These are phyloP conservation scores for Moxostoma hubbsi DNA, from an alignment of 2,797 vertebrate species.

Conservation along the genomic window DNA sequence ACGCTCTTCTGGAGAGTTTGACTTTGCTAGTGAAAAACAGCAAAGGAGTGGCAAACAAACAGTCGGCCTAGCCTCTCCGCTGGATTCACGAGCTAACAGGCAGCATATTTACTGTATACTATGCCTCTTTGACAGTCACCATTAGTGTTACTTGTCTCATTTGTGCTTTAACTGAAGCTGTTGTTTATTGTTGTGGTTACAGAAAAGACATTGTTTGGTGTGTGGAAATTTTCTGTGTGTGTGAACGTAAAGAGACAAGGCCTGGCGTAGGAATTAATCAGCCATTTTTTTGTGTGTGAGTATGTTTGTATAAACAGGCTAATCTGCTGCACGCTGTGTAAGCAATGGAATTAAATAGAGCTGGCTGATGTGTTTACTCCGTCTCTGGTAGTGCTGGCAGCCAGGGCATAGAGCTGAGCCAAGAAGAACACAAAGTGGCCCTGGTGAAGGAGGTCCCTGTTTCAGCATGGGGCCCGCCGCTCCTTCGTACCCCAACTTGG, in stretches of 20 bases:
- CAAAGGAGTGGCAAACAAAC: constrained; percentile 28
- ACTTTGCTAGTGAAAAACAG: constrained; percentile 29
- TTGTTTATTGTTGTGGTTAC: constrained; percentile 57
- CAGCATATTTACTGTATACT: constrained; percentile 44
- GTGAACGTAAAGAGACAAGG: background rate
- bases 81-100: constrained; percentile 8
- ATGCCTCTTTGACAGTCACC: constrained; percentile 42
- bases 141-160: constrained; percentile 49
- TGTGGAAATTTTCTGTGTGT: constrained; percentile 34
- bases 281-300: constrained; percentile 34
- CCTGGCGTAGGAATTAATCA: constrained; percentile 36
- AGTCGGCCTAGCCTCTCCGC: background rate
- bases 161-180: constrained; percentile 38
- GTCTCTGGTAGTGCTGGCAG: constrained; percentile 41
- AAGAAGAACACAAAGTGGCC: constrained; percentile 17
- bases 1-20: constrained; percentile 34
- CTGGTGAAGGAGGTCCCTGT: constrained; percentile 32
- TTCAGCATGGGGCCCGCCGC: background rate
- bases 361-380: constrained; percentile 58
- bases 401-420: constrained; percentile 1
- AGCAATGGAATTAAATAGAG: constrained; percentile 57
- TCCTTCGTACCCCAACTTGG: constrained; percentile 37
- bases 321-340: constrained; percentile 54
- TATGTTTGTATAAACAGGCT: constrained; percentile 55
- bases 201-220: constrained; percentile 24